These are phyloP conservation scores for Synodontis membranacea DNA, from an alignment of 2,113 vertebrate species.

Conservation along the genomic window DNA sequence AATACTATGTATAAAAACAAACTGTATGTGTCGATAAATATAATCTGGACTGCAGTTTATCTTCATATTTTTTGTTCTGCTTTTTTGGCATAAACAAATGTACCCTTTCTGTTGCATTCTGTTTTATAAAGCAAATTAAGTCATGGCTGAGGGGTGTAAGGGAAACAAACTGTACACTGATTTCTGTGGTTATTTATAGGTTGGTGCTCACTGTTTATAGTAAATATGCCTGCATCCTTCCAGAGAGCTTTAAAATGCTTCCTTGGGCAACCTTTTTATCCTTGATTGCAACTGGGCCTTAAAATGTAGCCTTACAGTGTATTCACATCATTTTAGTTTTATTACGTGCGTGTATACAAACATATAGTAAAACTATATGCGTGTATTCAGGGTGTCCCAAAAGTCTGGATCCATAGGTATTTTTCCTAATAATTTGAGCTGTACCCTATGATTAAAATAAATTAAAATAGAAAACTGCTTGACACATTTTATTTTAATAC, in stretches of 20 bases:
- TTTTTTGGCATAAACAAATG: not conserved
- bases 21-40: not conserved
- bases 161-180: conserved; percentile 4
- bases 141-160: not conserved
- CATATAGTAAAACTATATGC: too few species aligned
- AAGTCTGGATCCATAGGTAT: too few species aligned
- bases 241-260: not conserved
- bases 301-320: not conserved
- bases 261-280: not conserved
- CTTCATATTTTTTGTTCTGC: not conserved
- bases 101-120: not conserved
- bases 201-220: not conserved
- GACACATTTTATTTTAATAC: too few species aligned
- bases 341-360: conserved; percentile 42
- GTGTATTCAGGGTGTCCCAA: too few species aligned
- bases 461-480: too few species aligned
- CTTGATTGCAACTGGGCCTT: not conserved
- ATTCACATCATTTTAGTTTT: not conserved
- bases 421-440: too few species aligned
- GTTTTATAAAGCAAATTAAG: not conserved
- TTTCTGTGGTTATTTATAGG: not conserved
- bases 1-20: not conserved
- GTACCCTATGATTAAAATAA: too few species aligned
- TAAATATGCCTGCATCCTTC: not conserved
- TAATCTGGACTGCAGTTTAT: not conserved